Conservation (phyloP, 2,113 vertebrate genomes). For the Hiodon tergisus region DNA sequence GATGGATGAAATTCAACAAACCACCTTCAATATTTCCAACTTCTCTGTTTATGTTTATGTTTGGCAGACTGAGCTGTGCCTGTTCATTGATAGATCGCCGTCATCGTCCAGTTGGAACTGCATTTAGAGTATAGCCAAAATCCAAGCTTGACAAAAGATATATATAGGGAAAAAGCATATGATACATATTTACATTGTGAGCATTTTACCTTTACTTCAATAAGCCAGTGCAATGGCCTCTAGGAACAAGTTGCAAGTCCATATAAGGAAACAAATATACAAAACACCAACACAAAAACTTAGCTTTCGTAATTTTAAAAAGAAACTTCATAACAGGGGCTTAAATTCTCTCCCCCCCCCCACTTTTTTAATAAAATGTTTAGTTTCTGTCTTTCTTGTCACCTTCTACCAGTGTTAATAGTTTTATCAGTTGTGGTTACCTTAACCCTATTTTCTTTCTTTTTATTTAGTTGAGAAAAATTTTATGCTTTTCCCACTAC, state of each 20-base stretch:
- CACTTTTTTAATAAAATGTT: too few species aligned
- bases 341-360: neutral
- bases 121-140: slow-evolving; percentile 29
- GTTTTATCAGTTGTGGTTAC: neutral
- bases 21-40: neutral
- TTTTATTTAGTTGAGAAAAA: neutral
- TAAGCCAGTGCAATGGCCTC: slow-evolving; percentile 39
- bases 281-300: slow-evolving; percentile 30
- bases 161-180: slow-evolving; percentile 40
- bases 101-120: slow-evolving; percentile 1
- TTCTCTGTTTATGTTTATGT: neutral
- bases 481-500: slow-evolving; percentile 1
- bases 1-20: neutral
- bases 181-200: slow-evolving; percentile 62
- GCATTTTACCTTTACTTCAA: slow-evolving; percentile 33
- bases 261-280: slow-evolving; percentile 32
- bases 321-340: slow-evolving; percentile 34
- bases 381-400: too few species aligned
- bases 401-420: too few species aligned
- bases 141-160: slow-evolving; percentile 25
- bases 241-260: slow-evolving; percentile 27
- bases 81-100: neutral
- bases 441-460: neutral
- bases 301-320: slow-evolving; percentile 34
- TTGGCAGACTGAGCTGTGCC: neutral